phyloP scores from a whole-genome alignment of 1,140 invertebrate species.

The Drosophila micromelanica region DNA sequence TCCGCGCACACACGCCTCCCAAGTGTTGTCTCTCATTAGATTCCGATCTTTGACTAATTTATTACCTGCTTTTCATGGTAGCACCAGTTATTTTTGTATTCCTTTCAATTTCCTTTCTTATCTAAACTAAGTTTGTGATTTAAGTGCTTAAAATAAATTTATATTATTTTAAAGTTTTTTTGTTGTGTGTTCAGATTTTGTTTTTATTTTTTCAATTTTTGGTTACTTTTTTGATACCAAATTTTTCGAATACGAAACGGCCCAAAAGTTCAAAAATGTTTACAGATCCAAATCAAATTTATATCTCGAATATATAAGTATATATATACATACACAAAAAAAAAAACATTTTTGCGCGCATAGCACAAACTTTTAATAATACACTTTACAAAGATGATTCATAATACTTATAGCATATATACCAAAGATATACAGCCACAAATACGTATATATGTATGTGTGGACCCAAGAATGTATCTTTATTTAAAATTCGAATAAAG shows the following conservation, averaged over 20 bases:
- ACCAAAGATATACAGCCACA: conserved; percentile 14
- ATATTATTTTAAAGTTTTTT: conserved; percentile 41
- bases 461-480: conserved; percentile 2
- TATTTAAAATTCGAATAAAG: conserved; percentile 32
- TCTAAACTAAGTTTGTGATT: conserved; percentile 76
- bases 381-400: conserved; percentile 54
- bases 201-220: conserved; percentile 23
- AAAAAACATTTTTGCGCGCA: conserved; percentile 38
- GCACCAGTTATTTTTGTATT: conserved; percentile 58
- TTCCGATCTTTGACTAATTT: conserved; percentile 48
- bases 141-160: conserved; percentile 70
- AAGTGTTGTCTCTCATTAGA: conserved; percentile 14
- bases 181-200: conserved; percentile 14
- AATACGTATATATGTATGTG: neutral
- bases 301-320: conserved; percentile 22
- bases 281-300: conserved; percentile 56
- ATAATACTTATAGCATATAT: conserved; percentile 55
- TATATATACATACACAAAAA: conserved; percentile 12
- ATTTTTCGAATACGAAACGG: conserved; percentile 15
- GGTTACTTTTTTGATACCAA: neutral
- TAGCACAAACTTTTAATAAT: conserved; percentile 66
- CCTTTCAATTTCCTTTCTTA: conserved; percentile 43
- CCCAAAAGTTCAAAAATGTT: conserved; percentile 57
- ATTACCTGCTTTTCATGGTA: conserved; percentile 45
- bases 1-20: conserved; percentile 2